Evolutionary conservation across 37 sponge, comb jelly and placozoan species (phyloP), one percentile per base, ranked within the genome.

Genomic region (Cliona cf. orientalis): DNA sequence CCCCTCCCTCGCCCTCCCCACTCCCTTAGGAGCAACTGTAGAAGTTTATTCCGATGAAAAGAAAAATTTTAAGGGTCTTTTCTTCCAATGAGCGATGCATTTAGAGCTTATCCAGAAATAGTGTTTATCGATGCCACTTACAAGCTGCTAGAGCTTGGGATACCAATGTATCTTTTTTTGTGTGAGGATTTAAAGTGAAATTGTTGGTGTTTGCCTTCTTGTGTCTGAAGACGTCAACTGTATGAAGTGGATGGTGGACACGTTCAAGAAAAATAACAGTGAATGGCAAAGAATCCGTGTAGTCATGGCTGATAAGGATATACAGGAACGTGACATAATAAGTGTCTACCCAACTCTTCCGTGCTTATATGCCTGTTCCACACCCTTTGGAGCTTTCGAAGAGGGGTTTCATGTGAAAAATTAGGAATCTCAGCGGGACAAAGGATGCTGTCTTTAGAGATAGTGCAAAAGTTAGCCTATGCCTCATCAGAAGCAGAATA

Each of bases 261-360:
- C 74, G 31, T 84, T 90, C 46, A 78, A 90, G 38, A 49, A 73
- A 35, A n/a, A 49, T 25, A 85, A 90, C 36, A n/a, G 59, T 28
- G 19, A 64, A 5, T 85, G 81, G 86, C 5, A 22, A 22, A 25
- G 21, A 56, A 45, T 45, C n/a, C 7, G 53, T 36, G 76, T 80
- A 40, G 65, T 85, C 0, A 84, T 90, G 86, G 60, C 86, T 37
- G 91, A 90, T 42, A 90, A 89, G 66, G 91, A 90, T 64, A 80
- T 90, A 34, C 26, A 26, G 0, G 81, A 90, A 33, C 63, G 81
- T 2, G 81, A 79, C 12, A 63, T 84, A 31, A 21, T 79, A 5
- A 74, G 29, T 0, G 12, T 7, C 38, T 90, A 26, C 86, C 91
- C 4, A 19, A 84, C 36, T 80, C 80, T 11, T 38, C 67, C 12